Base-by-base conservation (phyloP, 2,113 vertebrate genomes). In the Gallinago media region DNA sequence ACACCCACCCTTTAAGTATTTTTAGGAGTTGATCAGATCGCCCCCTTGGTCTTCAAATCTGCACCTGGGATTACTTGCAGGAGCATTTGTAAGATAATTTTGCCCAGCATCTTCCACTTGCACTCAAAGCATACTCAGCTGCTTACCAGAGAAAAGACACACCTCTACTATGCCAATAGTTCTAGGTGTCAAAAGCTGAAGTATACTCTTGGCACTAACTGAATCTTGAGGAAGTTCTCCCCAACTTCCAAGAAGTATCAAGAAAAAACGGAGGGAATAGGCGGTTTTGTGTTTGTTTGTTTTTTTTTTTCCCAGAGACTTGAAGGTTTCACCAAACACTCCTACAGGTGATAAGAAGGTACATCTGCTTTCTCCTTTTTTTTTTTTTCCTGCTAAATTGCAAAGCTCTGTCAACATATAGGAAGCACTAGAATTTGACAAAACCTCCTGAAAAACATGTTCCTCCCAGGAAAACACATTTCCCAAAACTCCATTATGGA, bases 391-490 rank as follows among this genome's bases (percentile, higher is more conserved):
- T 81, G 17, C 5, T 44, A 40, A 47, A 50, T 29, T 62, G n/a
- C 6, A 85, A 67, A 38, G 46, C 3, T 67, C 61, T 79, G 9
- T 56, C n/a, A n/a, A 26, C 11, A 29, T 6, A 52, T 1, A 78
- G 5, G 25, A 75, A 4, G 5, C 29, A 10, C 4, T 26, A 22
- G 26, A 61, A 52, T 59, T 40, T 56, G 76, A 61, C 4, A 75
- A 68, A 85, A 21, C 5, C 4, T 34, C 38, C 47, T 66, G 3
- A 90, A 89, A 72, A 17, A 0, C 4, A 0, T 11, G 4, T 67
- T 71, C 6, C 4, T 67, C 7, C 4, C 19, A 58, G 7, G 15
- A 4, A 70, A 84, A 89, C 0, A 20, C 0, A 0, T 11, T 29
- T 58, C 3, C 15, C 55, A 47, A 9, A 70, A 31, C 18, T 77